Evolutionary conservation across 2,113 vertebrate species (phyloP), one percentile per base, ranked within the genome.

Genomic region (Cygnus buccinator): DNA sequence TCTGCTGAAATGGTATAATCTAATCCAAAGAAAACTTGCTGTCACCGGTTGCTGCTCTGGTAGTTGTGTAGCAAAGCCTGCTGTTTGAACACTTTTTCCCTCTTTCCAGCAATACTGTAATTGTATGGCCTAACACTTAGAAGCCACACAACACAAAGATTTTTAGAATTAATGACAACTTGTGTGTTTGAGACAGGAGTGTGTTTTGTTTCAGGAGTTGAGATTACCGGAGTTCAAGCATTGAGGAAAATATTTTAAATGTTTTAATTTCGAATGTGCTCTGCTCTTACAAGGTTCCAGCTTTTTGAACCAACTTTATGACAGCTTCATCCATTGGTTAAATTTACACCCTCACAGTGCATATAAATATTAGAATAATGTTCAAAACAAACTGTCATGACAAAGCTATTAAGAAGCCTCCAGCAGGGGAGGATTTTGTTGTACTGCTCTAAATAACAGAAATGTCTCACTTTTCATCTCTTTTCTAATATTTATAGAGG

Each of bases 281-380:
- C 13, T 71, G 18, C 62, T 93, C 48, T 57, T 77, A 15, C 2
- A 68, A 14, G 37, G 67, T 78, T 89, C 52, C 22, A 70, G n/a
- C 20, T 52, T 92, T 96, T 93, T 82, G 58, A 86, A 96, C 33
- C 11, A 76, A 55, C 63, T 80, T 87, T 81, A 44, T 89, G 67
- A 75, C 0, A 5, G 37, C 41, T 91, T 95, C 37, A 75, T 88
- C 66, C 37, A 31, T 37, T 59, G 72, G 79, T 92, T 91, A 26
- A 81, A 93, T 90, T 93, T 93, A 89, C 66, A 79, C 37, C 19
- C 84, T 70, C 84, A 74, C 82, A 94, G 76, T 90, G 66, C 66
- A 46, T 93, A 89, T 94, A 92, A 95, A 89, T 95, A 91, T 86
- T 92, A 86, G 58, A 94, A 79, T 75, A 83, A 90, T 96, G 65